Percentiles rank a stretch among this genome's conserved stretches.
These are phyloP conservation scores for Drosophila nikananu DNA, from an alignment of 1,140 invertebrate genomes.

Conservation along the genomic window DNA sequence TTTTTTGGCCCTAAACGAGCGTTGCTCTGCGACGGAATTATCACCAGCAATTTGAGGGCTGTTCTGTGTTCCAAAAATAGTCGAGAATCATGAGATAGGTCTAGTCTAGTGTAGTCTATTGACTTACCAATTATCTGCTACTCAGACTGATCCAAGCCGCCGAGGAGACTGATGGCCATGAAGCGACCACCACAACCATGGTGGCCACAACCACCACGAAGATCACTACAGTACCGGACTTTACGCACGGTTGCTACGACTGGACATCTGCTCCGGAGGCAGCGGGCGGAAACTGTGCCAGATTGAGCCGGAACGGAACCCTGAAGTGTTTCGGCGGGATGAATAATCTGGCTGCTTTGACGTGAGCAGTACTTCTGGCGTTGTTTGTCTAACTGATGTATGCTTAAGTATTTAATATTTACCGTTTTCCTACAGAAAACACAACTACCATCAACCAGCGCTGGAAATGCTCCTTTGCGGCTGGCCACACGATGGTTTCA, in stretches of 20 bases:
- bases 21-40: constrained; percentile 37
- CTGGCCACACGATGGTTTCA: constrained; percentile 76
- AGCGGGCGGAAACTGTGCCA: constrained; percentile 68
- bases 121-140: constrained; percentile 21
- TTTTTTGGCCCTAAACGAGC: constrained; percentile 24
- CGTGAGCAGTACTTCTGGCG: constrained; percentile 46
- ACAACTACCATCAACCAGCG: neutral
- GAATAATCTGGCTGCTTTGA: constrained; percentile 64
- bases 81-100: constrained; percentile 6
- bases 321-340: constrained; percentile 79
- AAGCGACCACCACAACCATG: neutral
- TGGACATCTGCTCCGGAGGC: constrained; percentile 72
- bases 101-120: constrained; percentile 13
- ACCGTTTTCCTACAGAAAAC: neutral
- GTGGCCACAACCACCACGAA: constrained; percentile 1
- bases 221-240: neutral
- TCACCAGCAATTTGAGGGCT: constrained; percentile 32
- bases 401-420: neutral
- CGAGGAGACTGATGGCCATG: constrained; percentile 8
- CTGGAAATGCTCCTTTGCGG: constrained; percentile 73
- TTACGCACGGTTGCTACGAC: constrained; percentile 54
- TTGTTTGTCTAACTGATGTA: neutral
- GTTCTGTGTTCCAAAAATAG: constrained; percentile 33
- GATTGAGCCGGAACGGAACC: constrained; percentile 45
- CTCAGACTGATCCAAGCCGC: constrained; percentile 26